These are phyloP conservation scores for Bhutanitis thaidina DNA, from an alignment of 2,888 invertebrate genomes.

Conservation along the genomic window DNA sequence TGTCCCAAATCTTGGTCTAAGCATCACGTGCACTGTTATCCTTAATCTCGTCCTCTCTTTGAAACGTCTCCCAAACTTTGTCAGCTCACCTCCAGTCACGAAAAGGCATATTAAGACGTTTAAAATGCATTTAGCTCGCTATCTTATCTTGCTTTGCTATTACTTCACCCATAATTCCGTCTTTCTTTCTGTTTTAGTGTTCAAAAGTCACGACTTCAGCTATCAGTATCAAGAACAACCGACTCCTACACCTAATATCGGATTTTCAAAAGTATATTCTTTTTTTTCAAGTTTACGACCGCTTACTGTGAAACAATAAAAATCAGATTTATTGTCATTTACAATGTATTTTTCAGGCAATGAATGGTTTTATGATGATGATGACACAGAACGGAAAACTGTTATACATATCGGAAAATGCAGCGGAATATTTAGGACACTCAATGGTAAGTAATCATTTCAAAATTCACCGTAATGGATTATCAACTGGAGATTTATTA, in stretches of 20 bases:
- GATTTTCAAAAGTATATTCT: conserved; percentile 91
- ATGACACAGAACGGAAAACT: conserved; percentile 98
- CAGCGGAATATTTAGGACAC: conserved; percentile 98
- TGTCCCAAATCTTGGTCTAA: conserved; percentile 57
- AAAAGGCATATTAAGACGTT: conserved; percentile 75
- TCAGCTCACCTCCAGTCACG: conserved; percentile 74
- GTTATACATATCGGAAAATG: conserved; percentile 98
- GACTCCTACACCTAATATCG: conserved; percentile 90
- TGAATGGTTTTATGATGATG: conserved; percentile 98
- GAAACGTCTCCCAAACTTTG: conserved; percentile 68
- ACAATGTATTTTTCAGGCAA: conserved; percentile 87
- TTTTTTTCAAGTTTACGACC: conserved; percentile 52
- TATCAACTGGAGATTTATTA: background rate
- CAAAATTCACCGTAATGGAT: background rate
- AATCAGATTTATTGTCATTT: conserved; percentile 37
- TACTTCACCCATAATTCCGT: conserved; percentile 73
- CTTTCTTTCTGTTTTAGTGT: conserved; percentile 88
- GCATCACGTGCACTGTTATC: conserved; percentile 71
- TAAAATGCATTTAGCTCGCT: conserved; percentile 75
- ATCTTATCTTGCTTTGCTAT: conserved; percentile 73
- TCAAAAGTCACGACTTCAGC: conserved; percentile 88
- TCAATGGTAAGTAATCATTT: conserved; percentile 89
- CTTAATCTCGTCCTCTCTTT: conserved; percentile 51
- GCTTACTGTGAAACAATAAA: conserved; percentile 42
- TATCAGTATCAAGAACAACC: conserved; percentile 84